These are phyloP conservation scores for Spodoptera litura DNA, from an alignment of 1,140 invertebrate species.

Conservation along the genomic window DNA sequence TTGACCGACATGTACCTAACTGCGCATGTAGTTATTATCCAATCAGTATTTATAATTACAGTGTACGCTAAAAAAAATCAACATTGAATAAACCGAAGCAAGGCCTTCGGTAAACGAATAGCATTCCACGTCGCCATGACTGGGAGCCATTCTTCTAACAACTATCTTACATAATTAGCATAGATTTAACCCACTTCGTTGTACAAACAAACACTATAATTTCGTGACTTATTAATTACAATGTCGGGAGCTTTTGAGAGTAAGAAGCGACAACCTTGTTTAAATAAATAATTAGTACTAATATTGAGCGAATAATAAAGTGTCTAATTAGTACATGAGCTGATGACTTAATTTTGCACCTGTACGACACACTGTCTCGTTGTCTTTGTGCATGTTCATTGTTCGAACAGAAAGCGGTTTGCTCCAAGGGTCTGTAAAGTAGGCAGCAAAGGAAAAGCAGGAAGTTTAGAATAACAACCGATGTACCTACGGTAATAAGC, in stretches of 20 bases:
- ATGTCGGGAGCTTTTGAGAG: background rate
- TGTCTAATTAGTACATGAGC: background rate
- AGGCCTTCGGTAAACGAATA: constrained; percentile 40
- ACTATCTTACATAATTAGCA: constrained; percentile 49
- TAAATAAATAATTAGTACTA: background rate
- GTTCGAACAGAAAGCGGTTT: no score
- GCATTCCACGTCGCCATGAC: constrained; percentile 39
- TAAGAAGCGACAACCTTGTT: background rate
- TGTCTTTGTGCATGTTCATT: no score
- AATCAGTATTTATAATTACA: constrained; percentile 37
- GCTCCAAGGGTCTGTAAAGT: no score
- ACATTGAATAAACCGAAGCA: constrained; percentile 37
- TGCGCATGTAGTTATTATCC: constrained; percentile 19
- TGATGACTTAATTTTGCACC: no score
- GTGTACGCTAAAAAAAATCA: constrained; percentile 30
- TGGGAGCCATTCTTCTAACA: constrained; percentile 48
- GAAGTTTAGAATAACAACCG: no score
- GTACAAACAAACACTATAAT: constrained; percentile 18
- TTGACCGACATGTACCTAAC: constrained; percentile 4
- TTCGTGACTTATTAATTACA: constrained; percentile 22
- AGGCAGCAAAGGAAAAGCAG: no score
- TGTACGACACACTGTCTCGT: no score
- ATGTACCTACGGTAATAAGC: no score
- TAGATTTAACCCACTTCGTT: constrained; percentile 47
- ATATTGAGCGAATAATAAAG: background rate